Base-by-base conservation (phyloP, 2,888 invertebrate species). In the Autographa pulchrina region DNA sequence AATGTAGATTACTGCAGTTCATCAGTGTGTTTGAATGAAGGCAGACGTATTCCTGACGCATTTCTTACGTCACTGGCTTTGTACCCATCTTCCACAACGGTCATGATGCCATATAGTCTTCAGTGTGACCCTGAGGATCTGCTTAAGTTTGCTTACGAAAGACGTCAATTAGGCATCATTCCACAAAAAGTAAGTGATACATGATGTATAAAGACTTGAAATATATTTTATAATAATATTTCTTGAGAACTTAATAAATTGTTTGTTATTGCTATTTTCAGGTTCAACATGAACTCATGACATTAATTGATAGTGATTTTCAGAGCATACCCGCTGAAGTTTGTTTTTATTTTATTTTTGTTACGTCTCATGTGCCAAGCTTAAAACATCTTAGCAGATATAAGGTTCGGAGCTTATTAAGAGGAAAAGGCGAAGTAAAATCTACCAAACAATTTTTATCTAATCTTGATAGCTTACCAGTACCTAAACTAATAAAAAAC, bases 1-100 rank as follows among this genome's bases (percentile, higher is more conserved):
- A 90, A 96, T 87, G 91, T 96, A 43, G 96, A 96, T 81, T 94
- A 94, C 81, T 90, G 89, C 70, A 94, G 91, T 74, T 75, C 85
- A 35, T 56, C 73, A 52, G 60, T 76, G 18, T 78, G 82, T 61
- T 48, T 43, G 31, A 68, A 77, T 61, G 80, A 77, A 65, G 83
- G 81, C 9, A 77, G 81, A 6, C 82, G 84, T 56, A 85, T 96
- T 35, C 94, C 96, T 1, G 96, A 96, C 90, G 93, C 92, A 13
- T 92, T 96, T 63, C 77, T 93, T 25, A 92, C 93, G 32, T 91
- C 95, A 5, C 61, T 96, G 20, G 89, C 90, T 52, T 85, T 91
- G 35, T 90, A 92, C 56, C 92, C 94, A 0, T 68, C 78, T 52
- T 93, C 94, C 3, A 66, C 89, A 56, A 87, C 89, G 0, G 54